A percentile compares a stretch with the other conserved stretches of the same genome.
Evolutionary conservation across 2,113 vertebrate species (phyloP).

Genomic region (Chaetodon auriga): DNA sequence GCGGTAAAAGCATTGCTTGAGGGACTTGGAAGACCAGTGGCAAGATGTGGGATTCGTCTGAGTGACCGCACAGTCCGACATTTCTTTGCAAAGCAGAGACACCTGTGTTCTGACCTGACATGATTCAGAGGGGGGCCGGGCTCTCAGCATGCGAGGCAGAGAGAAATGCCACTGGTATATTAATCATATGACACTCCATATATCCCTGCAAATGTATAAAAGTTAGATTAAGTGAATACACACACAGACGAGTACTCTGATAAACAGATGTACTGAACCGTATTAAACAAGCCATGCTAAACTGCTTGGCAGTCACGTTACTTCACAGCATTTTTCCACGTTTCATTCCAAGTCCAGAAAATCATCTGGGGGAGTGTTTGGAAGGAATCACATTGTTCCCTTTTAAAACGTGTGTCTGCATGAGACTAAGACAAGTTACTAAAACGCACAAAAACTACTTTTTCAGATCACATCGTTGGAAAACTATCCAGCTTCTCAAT

Average conservation of each 20-base stretch:
- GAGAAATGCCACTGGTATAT: slow-evolving; percentile 14
- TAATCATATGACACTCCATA: slow-evolving; percentile 15
- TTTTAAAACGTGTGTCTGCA: slow-evolving; percentile 20
- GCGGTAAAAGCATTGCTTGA: slow-evolving; percentile 8
- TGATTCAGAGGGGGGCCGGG: neutral
- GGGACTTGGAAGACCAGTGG: neutral
- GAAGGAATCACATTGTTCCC: slow-evolving; percentile 34
- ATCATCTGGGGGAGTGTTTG: slow-evolving; percentile 11
- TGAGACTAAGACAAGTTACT: slow-evolving; percentile 3
- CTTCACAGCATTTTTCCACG: slow-evolving; percentile 24
- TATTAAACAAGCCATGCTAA: neutral
- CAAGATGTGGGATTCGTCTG: slow-evolving; percentile 8
- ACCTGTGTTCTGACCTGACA: slow-evolving; percentile 37
- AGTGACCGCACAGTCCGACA: neutral
- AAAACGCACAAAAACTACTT: slow-evolving; percentile 21
- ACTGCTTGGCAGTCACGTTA: slow-evolving; percentile 22
- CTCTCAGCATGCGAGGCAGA: slow-evolving; percentile 4
- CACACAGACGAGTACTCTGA: slow-evolving; percentile 5
- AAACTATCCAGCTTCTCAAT: neutral
- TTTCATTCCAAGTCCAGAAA: slow-evolving; percentile 31
- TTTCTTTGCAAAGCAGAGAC: slow-evolving; percentile 13
- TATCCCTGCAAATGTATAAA: neutral
- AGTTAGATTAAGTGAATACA: slow-evolving; percentile 2
- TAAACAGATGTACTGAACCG: slow-evolving; percentile 29
- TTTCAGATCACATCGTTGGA: neutral